Percentiles rank a stretch among this genome's conserved stretches.
These are phyloP conservation scores for Latrodectus geometricus DNA, from an alignment of 1,140 invertebrate species.

Conservation along the genomic window DNA sequence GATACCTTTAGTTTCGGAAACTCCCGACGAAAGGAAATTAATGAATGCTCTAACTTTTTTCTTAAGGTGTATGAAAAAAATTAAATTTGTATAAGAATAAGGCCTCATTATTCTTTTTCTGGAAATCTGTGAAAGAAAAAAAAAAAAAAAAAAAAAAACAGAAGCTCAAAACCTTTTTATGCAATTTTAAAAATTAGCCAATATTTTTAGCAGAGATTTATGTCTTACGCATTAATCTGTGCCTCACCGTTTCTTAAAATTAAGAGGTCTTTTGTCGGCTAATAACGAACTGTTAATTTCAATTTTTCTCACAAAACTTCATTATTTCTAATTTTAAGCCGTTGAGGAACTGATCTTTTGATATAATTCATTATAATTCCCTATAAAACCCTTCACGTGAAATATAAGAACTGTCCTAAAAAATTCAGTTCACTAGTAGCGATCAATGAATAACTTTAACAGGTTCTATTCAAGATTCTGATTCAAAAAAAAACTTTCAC, in stretches of 20 bases:
- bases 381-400: no score
- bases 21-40: conserved; percentile 55
- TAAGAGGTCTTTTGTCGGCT: conserved; percentile 21
- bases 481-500: no score
- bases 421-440: no score
- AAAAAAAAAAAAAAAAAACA: background rate
- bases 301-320: background rate
- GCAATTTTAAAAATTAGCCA: conserved; percentile 19
- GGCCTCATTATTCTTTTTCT: conserved; percentile 49
- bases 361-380: background rate
- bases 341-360: no score
- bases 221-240: conserved; percentile 30
- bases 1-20: conserved; percentile 56
- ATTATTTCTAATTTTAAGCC: background rate
- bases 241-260: background rate
- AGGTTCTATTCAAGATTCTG: no score
- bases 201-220: conserved; percentile 27
- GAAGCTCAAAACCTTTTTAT: background rate
- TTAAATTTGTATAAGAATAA: conserved; percentile 39
- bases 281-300: background rate
- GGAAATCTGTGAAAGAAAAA: background rate
- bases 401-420: no score
- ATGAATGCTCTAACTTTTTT: conserved; percentile 60
- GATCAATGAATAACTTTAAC: no score
- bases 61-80: conserved; percentile 40